Conservation (phyloP, 1,140 invertebrate species). For the Aricia agestis region DNA sequence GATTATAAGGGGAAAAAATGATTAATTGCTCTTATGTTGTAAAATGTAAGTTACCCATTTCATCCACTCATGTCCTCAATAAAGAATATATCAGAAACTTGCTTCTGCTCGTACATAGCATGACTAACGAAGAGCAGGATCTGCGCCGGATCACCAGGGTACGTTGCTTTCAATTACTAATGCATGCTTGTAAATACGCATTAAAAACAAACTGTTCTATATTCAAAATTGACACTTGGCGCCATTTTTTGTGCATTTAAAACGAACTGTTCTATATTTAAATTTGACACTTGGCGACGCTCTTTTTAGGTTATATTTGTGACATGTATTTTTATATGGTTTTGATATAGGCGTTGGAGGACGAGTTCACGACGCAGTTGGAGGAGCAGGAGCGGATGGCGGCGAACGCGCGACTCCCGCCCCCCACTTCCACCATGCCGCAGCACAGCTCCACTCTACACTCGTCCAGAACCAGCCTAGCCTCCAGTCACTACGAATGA, state of each 20-base stretch:
- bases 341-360: constrained; percentile 78
- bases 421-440: constrained; percentile 52
- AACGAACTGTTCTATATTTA: background rate
- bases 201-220: background rate
- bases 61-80: no score
- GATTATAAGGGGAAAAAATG: no score
- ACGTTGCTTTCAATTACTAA: constrained; percentile 34
- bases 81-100: background rate
- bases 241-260: background rate
- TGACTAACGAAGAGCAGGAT: constrained; percentile 29
- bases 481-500: constrained; percentile 71
- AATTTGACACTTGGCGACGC: constrained; percentile 11
- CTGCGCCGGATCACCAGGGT: constrained; percentile 39
- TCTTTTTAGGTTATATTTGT: constrained; percentile 18
- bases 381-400: constrained; percentile 79
- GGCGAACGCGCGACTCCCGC: constrained; percentile 49
- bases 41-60: no score
- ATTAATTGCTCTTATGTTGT: no score
- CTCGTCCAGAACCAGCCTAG: constrained; percentile 64
- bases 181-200: constrained; percentile 26
- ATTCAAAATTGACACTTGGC: constrained; percentile 13
- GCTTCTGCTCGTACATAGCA: constrained; percentile 16
- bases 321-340: constrained; percentile 17
- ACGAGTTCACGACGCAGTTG: constrained; percentile 80
- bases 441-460: constrained; percentile 61